These are phyloP conservation scores for Nephila pilipes DNA, from an alignment of 1,140 invertebrate genomes.

Conservation along the genomic window DNA sequence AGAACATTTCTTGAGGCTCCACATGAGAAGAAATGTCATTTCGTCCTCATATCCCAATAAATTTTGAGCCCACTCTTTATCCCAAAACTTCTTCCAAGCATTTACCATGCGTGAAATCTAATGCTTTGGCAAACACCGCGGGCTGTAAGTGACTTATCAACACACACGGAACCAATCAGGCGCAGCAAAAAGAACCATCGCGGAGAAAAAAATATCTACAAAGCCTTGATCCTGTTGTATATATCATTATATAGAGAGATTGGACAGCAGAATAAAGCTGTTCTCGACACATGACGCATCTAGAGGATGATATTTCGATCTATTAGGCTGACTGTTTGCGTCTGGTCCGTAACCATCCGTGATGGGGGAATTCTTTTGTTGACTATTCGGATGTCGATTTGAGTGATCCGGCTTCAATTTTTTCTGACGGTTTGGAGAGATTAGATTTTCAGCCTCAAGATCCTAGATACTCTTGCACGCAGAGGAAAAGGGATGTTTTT, in stretches of 20 bases:
- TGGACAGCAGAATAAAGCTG: slow-evolving; percentile 20
- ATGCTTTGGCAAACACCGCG: slow-evolving; percentile 46
- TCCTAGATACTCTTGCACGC: not conserved
- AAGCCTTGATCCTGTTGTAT: not conserved
- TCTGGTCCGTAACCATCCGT: not conserved
- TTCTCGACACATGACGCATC: slow-evolving; percentile 15
- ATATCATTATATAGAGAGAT: not conserved
- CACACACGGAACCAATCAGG: slow-evolving; percentile 44
- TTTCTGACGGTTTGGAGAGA: not conserved
- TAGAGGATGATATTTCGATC: slow-evolving; percentile 27
- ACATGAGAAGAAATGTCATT: no score
- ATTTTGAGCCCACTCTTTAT: not conserved
- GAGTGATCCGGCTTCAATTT: slow-evolving; percentile 10
- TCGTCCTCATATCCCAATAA: not conserved
- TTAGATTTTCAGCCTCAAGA: slow-evolving; percentile 47
- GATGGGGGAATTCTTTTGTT: not conserved
- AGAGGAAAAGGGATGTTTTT: not conserved
- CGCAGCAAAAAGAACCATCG: not conserved
- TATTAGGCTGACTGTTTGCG: slow-evolving; percentile 18
- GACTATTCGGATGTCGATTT: not conserved
- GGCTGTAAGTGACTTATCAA: slow-evolving; percentile 60
- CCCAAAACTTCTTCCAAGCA: not conserved
- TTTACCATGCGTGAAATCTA: slow-evolving; percentile 31
- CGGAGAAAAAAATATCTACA: not conserved
- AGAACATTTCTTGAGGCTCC: no score